phyloP scores from a whole-genome alignment of 2,888 invertebrate species.

The Chrysolina oricalcia region DNA sequence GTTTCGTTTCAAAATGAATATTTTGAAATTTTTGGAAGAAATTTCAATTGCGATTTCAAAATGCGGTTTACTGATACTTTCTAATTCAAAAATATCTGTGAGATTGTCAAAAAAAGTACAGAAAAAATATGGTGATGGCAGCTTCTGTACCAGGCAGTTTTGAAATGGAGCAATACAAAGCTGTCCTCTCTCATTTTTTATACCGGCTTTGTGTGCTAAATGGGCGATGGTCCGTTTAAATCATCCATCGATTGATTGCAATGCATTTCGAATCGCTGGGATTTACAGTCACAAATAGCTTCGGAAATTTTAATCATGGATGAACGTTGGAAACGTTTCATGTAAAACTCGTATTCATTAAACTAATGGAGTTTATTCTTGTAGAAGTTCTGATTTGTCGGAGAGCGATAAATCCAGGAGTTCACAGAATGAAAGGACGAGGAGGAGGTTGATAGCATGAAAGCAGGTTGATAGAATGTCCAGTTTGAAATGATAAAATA shows the following conservation, averaged over 20 bases:
- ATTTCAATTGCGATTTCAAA: too few species aligned
- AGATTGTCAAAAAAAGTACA: too few species aligned
- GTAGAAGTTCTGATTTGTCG: conserved; percentile 11
- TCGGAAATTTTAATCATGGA: conserved; percentile 17
- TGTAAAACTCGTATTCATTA: conserved; percentile 22
- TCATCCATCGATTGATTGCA: conserved; percentile 1
- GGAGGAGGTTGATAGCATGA: neutral
- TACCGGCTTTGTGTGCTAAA: neutral
- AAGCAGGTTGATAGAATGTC: neutral
- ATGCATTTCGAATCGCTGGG: conserved; percentile 3
- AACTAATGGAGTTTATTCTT: conserved; percentile 22
- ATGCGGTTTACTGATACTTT: too few species aligned
- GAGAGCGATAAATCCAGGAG: neutral
- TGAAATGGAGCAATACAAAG: too few species aligned
- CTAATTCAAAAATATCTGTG: too few species aligned
- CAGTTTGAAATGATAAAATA: too few species aligned
- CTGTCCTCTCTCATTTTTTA: too few species aligned
- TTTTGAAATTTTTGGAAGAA: too few species aligned
- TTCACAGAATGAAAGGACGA: neutral
- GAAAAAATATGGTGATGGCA: too few species aligned
- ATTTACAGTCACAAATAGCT: conserved; percentile 15
- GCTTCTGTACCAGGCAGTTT: too few species aligned
- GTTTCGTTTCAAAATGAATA: too few species aligned
- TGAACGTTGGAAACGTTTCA: conserved; percentile 16
- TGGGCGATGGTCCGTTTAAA: neutral